phyloP scores from a whole-genome alignment of 2,888 invertebrate species.

The Nowickia ferox region DNA sequence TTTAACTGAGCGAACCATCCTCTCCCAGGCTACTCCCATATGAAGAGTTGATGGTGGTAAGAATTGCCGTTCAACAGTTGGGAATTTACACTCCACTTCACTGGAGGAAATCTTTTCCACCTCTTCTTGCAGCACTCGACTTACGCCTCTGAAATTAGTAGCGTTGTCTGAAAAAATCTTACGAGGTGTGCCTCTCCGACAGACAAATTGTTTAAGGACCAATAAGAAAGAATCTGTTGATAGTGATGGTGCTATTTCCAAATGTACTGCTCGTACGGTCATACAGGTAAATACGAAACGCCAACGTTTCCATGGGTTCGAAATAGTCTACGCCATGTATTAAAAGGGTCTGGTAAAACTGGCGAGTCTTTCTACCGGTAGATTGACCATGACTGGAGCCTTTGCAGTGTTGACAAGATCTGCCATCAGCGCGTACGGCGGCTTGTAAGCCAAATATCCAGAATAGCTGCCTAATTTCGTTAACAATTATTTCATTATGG shows the following conservation, averaged over 20 bases:
- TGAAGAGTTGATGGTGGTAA: neutral
- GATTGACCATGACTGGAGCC: neutral
- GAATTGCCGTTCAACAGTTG: neutral
- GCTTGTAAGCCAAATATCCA: neutral
- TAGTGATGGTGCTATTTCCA: constrained; percentile 2
- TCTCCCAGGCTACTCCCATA: neutral
- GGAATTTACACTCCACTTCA: constrained; percentile 2
- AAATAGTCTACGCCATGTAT: neutral
- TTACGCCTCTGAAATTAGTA: neutral
- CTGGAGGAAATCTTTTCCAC: neutral
- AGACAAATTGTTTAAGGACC: neutral
- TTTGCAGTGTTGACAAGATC: neutral
- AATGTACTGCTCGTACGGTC: neutral
- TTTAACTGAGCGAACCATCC: neutral
- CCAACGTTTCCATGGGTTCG: neutral
- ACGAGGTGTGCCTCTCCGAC: no score
- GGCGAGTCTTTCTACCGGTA: neutral
- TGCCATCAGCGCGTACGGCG: neutral
- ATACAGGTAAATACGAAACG: neutral
- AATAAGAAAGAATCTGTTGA: neutral
- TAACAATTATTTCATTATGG: constrained; percentile 7
- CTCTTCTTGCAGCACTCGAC: neutral
- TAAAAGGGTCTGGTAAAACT: neutral
- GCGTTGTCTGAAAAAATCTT: no score
- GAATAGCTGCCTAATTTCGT: neutral